Conservation (phyloP, 23 tunicate species). For the Phallusia fumigata region DNA sequence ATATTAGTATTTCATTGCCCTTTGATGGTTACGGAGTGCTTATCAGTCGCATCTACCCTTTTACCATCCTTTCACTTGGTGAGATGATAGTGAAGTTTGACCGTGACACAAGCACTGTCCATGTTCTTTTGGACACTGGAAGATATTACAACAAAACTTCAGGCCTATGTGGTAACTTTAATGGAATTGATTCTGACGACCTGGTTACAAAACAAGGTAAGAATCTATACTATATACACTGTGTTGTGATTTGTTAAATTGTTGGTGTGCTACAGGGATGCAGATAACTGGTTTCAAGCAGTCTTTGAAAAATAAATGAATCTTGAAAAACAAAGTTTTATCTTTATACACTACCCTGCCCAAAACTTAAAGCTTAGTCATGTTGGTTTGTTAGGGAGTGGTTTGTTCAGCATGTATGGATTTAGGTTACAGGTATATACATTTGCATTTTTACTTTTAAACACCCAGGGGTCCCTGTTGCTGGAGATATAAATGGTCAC, state of each 20-base stretch:
- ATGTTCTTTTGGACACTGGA: conserved; percentile 31
- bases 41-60: conserved; percentile 29
- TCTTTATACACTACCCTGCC: too few relatives aligned
- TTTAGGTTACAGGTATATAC: too few relatives aligned
- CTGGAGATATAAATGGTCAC: conserved; percentile 19
- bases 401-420: too few relatives aligned
- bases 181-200: conserved; percentile 36
- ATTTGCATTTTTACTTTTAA: neutral
- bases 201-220: conserved; percentile 39
- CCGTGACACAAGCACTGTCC: conserved; percentile 29
- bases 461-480: conserved; percentile 6
- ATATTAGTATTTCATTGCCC: conserved; percentile 39
- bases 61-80: conserved; percentile 33
- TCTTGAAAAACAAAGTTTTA: too few relatives aligned
- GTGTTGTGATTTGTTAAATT: too few relatives aligned
- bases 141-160: conserved; percentile 43
- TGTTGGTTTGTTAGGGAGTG: too few relatives aligned
- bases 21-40: conserved; percentile 45
- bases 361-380: too few relatives aligned
- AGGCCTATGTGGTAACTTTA: conserved; percentile 61
- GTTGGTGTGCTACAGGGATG: too few relatives aligned
- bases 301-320: too few relatives aligned
- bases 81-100: conserved; percentile 47
- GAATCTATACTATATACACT: too few relatives aligned
- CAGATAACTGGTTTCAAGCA: too few relatives aligned